These are phyloP conservation scores for Sycophila texana DNA, from an alignment of 2,888 invertebrate species.

Conservation along the genomic window DNA sequence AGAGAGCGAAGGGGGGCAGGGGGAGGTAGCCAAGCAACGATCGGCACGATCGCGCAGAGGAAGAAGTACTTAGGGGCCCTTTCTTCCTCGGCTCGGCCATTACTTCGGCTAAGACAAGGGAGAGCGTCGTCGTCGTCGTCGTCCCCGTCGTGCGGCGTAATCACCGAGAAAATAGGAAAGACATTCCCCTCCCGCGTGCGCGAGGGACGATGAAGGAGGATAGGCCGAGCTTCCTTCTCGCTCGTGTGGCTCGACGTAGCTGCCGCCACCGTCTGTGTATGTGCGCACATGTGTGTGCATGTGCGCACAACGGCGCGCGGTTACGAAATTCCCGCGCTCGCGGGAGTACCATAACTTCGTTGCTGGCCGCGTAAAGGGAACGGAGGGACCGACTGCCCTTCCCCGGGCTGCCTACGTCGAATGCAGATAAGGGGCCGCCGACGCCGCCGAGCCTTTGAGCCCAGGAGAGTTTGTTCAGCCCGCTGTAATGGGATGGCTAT, in stretches of 20 bases:
- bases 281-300: neutral
- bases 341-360: constrained; percentile 55
- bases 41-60: constrained; percentile 55
- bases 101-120: constrained; percentile 57
- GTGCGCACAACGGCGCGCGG: constrained; percentile 14
- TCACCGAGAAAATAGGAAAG: constrained; percentile 58
- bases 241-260: neutral
- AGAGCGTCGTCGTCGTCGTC: constrained; percentile 26
- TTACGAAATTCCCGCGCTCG: constrained; percentile 56
- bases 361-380: constrained; percentile 51
- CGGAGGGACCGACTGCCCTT: constrained; percentile 39
- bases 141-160: constrained; percentile 47
- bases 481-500: constrained; percentile 55
- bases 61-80: constrained; percentile 60
- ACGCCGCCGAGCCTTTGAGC: constrained; percentile 36
- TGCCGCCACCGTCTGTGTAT: neutral
- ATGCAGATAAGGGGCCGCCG: constrained; percentile 52
- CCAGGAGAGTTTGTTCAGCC: constrained; percentile 52
- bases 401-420: constrained; percentile 28
- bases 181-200: constrained; percentile 42
- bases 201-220: constrained; percentile 52
- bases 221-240: constrained; percentile 17
- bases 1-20: constrained; percentile 13
- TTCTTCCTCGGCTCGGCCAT: constrained; percentile 56
- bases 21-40: constrained; percentile 47